Conservation (phyloP, 2,113 vertebrate species). For the Trematomus loennbergii region DNA sequence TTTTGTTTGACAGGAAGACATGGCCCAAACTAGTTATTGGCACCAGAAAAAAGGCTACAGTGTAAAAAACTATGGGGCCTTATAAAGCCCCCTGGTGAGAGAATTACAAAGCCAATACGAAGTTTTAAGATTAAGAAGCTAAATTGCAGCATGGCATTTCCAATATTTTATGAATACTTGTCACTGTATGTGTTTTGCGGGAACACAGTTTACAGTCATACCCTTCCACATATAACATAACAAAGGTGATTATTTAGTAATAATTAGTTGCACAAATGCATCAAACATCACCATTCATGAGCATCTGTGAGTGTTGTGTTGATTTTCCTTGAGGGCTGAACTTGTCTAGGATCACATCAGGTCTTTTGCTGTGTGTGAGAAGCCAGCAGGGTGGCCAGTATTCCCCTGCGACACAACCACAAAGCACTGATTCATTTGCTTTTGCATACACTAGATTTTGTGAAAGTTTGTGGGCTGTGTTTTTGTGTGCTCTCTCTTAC, state of each 20-base stretch:
- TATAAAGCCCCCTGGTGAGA: background rate
- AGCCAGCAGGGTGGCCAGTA: conserved; percentile 62
- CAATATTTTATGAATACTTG: background rate
- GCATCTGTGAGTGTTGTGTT: background rate
- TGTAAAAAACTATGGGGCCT: background rate
- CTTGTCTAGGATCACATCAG: conserved; percentile 16
- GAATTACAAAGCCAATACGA: background rate
- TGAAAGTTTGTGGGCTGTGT: conserved; percentile 22
- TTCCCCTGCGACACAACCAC: conserved; percentile 51
- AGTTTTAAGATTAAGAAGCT: background rate
- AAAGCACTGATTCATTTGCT: conserved; percentile 69
- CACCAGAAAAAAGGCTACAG: background rate
- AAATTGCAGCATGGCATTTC: background rate
- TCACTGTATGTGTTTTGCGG: background rate
- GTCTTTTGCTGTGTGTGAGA: conserved; percentile 22
- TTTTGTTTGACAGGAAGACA: conserved; percentile 37
- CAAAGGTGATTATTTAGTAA: background rate
- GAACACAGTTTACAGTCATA: background rate
- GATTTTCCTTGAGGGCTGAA: conserved; percentile 5
- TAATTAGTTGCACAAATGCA: background rate
- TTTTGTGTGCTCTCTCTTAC: background rate
- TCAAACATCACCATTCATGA: background rate
- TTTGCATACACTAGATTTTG: conserved; percentile 59
- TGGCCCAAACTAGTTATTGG: background rate
- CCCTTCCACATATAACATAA: background rate